Conservation (phyloP, 2,888 invertebrate genomes). For the Leucophenga montana region DNA sequence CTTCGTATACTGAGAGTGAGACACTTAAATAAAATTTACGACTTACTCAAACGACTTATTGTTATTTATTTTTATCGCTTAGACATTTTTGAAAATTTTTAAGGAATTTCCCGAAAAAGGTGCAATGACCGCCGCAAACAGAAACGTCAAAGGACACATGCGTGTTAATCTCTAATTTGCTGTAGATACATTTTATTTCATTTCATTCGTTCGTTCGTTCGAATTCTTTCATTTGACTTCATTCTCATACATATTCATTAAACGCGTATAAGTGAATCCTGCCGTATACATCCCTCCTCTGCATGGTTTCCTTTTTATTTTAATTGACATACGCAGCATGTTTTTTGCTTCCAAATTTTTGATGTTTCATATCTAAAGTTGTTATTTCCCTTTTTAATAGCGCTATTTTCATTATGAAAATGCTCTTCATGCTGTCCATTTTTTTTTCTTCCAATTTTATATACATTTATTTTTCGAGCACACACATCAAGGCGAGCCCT, state of each 20-base stretch:
- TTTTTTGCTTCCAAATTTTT: constrained; percentile 46
- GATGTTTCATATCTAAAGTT: constrained; percentile 62
- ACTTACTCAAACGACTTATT: constrained; percentile 14
- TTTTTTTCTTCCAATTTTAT: constrained; percentile 27
- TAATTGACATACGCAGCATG: constrained; percentile 66
- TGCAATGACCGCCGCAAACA: constrained; percentile 17
- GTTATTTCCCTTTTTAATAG: constrained; percentile 66
- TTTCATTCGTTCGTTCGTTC: constrained; percentile 14
- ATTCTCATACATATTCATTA: constrained; percentile 32
- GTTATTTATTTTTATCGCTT: constrained; percentile 18
- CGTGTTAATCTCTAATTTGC: constrained; percentile 69
- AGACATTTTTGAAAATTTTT: constrained; percentile 1
- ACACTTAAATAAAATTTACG: constrained; percentile 20
- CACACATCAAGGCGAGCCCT: constrained; percentile 10
- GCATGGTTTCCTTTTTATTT: constrained; percentile 53
- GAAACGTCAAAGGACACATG: constrained; percentile 56
- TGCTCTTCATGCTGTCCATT: constrained; percentile 44
- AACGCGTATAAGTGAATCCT: constrained; percentile 40
- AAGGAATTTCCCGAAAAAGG: constrained; percentile 8
- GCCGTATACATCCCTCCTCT: no score
- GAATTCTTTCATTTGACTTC: constrained; percentile 10
- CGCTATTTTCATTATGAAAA: constrained; percentile 68
- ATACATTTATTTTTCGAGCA: background rate
- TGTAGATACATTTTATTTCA: constrained; percentile 48
- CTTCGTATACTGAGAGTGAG: background rate